Evolutionary conservation across 2,113 vertebrate genomes (phyloP).

Genomic region (Axis porcinus): DNA sequence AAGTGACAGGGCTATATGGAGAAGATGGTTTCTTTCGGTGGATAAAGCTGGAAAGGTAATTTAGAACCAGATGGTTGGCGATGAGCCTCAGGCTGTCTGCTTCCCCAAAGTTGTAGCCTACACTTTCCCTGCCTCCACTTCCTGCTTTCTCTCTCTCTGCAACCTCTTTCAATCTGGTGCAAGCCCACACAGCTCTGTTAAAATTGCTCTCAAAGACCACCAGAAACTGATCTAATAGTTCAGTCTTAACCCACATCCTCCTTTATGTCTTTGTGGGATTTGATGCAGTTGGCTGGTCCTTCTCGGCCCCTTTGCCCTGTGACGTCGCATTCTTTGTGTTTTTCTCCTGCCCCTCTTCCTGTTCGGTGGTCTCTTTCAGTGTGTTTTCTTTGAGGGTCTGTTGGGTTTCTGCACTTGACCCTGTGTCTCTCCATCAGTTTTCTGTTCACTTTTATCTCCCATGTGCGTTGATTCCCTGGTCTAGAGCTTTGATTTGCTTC

Average conservation of each 20-base stretch:
- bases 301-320: background rate
- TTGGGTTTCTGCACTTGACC: background rate
- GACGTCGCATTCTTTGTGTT: background rate
- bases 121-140: background rate
- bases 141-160: background rate
- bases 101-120: conserved; percentile 4
- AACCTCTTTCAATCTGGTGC: conserved; percentile 5
- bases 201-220: conserved; percentile 8
- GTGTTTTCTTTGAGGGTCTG: background rate
- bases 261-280: background rate
- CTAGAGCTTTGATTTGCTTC: background rate
- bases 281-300: background rate
- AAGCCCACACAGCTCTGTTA: conserved; percentile 17
- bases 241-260: background rate
- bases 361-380: background rate
- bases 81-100: background rate
- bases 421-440: background rate
- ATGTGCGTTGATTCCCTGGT: background rate
- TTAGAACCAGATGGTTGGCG: conserved; percentile 24
- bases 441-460: background rate
- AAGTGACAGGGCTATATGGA: background rate
- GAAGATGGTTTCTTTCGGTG: conserved; percentile 30
- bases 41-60: conserved; percentile 19
- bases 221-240: background rate
- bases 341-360: background rate